Conservation (phyloP, 2,888 invertebrate genomes). For the Nebria brevicollis region DNA sequence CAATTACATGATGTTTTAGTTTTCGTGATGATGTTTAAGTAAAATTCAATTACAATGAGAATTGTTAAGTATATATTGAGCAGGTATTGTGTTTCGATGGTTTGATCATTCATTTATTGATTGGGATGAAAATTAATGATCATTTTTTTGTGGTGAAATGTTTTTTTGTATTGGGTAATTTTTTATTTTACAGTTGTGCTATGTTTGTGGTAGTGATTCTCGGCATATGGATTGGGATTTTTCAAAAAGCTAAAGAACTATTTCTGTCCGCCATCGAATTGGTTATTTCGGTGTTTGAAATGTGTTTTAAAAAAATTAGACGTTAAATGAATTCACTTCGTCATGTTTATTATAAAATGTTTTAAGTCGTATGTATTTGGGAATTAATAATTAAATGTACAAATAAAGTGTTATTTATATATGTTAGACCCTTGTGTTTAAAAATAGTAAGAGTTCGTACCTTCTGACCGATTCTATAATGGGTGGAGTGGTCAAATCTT, state of each 20-base stretch:
- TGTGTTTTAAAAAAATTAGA: constrained; percentile 5
- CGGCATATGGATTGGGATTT: constrained; percentile 11
- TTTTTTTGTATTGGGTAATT: background rate
- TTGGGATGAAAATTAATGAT: too few relatives aligned
- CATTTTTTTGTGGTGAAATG: too few relatives aligned
- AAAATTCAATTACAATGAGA: background rate
- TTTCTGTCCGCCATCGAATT: background rate
- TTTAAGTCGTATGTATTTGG: too few relatives aligned
- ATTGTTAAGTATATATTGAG: background rate
- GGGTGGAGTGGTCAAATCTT: constrained; percentile 50
- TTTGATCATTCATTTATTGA: too few relatives aligned
- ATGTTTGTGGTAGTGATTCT: constrained; percentile 10
- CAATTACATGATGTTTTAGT: background rate
- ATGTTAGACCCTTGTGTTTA: background rate
- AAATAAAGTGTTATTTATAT: background rate
- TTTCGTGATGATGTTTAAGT: background rate
- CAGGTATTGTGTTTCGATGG: background rate
- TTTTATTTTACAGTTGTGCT: constrained; percentile 24
- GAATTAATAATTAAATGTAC: background rate
- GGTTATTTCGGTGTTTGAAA: background rate
- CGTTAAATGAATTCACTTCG: background rate
- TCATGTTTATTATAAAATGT: background rate
- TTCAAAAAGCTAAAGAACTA: constrained; percentile 8
- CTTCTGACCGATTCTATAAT: background rate
- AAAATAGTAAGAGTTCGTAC: background rate